Conservation (phyloP, 1,140 invertebrate species). For the Drosophila punjabiensis region DNA sequence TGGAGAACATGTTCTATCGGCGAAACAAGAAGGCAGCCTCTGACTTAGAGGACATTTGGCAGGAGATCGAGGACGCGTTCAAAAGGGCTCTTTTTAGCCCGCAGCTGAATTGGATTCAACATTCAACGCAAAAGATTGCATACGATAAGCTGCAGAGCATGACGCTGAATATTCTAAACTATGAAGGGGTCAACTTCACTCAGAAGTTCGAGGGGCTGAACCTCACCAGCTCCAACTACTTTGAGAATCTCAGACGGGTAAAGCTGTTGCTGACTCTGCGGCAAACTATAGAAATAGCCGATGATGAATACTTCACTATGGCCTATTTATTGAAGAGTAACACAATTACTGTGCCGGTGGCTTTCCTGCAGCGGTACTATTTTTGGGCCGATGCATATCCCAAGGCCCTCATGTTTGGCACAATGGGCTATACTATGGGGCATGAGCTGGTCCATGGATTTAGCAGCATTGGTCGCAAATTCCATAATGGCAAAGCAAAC, state of each 20-base stretch:
- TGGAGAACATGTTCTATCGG: background rate
- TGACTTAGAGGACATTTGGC: background rate
- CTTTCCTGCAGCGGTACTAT: background rate
- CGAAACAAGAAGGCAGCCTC: conserved; percentile 1
- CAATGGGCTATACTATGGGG: too few species aligned
- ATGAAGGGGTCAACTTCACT: background rate
- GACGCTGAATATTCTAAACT: background rate
- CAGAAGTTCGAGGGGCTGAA: background rate
- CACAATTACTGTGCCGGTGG: background rate
- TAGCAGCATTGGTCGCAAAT: background rate
- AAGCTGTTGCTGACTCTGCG: background rate
- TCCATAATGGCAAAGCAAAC: background rate
- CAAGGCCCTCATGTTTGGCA: background rate
- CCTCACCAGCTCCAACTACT: background rate
- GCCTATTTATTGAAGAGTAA: background rate
- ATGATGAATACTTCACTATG: background rate
- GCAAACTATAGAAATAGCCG: background rate
- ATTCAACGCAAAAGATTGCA: background rate
- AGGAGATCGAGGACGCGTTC: background rate
- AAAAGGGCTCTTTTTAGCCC: background rate
- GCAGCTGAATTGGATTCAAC: background rate
- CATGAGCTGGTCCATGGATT: background rate
- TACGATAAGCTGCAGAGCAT: background rate
- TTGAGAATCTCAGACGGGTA: background rate
- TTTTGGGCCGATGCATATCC: background rate